Base-by-base conservation (phyloP, 2,113 vertebrate genomes). In the Salvelinus alpinus region DNA sequence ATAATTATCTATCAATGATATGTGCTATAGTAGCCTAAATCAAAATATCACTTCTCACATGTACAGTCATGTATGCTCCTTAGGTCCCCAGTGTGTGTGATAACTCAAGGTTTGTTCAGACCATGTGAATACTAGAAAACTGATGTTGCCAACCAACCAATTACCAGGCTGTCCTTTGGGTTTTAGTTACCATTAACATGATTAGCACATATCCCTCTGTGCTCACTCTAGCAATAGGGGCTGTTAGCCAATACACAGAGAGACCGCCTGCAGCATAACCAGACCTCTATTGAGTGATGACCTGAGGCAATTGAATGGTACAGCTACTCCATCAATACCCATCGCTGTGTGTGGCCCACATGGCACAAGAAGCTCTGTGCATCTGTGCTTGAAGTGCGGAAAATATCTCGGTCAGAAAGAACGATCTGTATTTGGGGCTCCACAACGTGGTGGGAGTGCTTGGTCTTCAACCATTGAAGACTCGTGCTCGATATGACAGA, bases 191-290 rank as follows among this genome's bases (percentile, higher is more conserved):
- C 25, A 20, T 72, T n/a, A 71, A 16, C 16, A 64, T 71, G 68
- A 44, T 71, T 80, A 64, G 73, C 70, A 80, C 73, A 59, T 4
- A 5, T 70, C 75, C 78, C 78, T 74, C 75, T 64, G 48, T 60
- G 79, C 59, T 69, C 67, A 48, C 24, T 60, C 74, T 76, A 80
- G 76, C 51, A 80, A 76, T 73, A 80, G 62, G 65, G 48, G 69
- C 24, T n/a, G 34, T 48, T 22, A 48, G 54, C 34, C 24, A 54
- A 67, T 70, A 76, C 59, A 62, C 64, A 72, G 51, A 54, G 48
- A 22, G 16, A 22, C 65, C 22, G 48, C 57, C 64, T 16, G 57
- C 4, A 24, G 75, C 31, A 47, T 48, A 25, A 22, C 0, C 31
- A 11, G 27, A 12, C 48, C 24, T 44, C 18, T 68, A 70, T 80